Base-by-base conservation (phyloP, 2,113 vertebrate genomes). In the Mystacornis crossleyi region DNA sequence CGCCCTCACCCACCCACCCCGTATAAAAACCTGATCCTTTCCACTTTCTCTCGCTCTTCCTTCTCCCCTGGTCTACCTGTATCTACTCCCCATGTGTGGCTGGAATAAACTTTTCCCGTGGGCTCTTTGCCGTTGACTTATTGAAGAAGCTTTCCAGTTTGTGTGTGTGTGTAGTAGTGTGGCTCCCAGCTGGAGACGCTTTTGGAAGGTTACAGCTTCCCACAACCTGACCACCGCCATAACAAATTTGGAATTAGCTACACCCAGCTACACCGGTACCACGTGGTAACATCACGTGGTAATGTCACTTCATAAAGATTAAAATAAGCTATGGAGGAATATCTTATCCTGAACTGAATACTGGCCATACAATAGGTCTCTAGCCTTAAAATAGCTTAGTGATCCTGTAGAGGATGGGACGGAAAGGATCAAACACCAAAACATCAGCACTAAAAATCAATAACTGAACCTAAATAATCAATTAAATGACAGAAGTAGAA, bases 251-350 rank as follows among this genome's bases (percentile, higher is more conserved):
- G 24, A 84, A 58, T 54, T 48, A 81, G 7, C 16, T 51, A 42
- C 53, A 45, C 3, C 31, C 23, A 74, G 4, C 18, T 61, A n/a
- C 47, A 40, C 34, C 1, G 0, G 10, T 57, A 19, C 8, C 5
- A 6, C 34, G 14, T 45, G 20, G 14, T 34, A 61, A 14, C 3
- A 4, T 36, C 45, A 45, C 28, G 45, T 11, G n/a, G 18, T 33
- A 48, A 50, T 9, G 10, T 42, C 45, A 28, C 34, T 79, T 70
- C 26, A 48, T 9, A 36, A 7, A 60, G 14, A 33, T 54, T 77
- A 65, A 72, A 75, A 45, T 45, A 79, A 40, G 18, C 18, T 48
- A 8, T 17, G 25, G 18, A 83, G 8, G 31, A 73, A 54, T 26
- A 45, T 55, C 74, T 61, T 55, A n/a, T 45, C 8, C 21, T 71